phyloP scores from a whole-genome alignment of 2,113 vertebrate species.

The Psittacus erithacus region DNA sequence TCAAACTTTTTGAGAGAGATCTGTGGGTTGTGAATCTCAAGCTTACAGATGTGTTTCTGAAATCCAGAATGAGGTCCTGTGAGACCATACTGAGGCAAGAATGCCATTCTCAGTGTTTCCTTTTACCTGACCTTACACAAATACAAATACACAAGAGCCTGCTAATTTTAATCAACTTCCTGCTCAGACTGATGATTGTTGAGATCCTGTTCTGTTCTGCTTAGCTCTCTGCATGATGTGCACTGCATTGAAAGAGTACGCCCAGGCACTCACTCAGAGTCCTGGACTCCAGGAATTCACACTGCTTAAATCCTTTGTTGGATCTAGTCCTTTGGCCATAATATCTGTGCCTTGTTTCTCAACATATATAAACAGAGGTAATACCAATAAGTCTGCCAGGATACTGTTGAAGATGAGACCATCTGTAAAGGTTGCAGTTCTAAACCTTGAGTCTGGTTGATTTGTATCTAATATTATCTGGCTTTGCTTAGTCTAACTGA shows the following conservation, averaged over 20 bases:
- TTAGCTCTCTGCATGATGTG: background rate
- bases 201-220: background rate
- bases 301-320: background rate
- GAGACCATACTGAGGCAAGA: background rate
- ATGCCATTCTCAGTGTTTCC: accelerated
- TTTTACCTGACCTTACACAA: background rate
- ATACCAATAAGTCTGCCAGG: background rate
- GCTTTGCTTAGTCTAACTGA: background rate
- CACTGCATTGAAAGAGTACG: background rate
- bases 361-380: background rate
- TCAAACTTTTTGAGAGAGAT: background rate
- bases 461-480: background rate
- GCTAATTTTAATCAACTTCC: background rate
- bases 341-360: background rate
- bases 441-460: background rate
- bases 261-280: background rate
- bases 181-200: background rate
- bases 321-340: background rate
- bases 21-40: background rate
- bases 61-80: background rate
- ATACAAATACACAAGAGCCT: background rate
- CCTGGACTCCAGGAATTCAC: background rate
- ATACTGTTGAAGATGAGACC: background rate
- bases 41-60: background rate
- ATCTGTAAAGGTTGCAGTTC: background rate